Evolutionary conservation across 2,797 vertebrate genomes (phyloP).

Genomic region (Paramormyrops hopkinsi): DNA sequence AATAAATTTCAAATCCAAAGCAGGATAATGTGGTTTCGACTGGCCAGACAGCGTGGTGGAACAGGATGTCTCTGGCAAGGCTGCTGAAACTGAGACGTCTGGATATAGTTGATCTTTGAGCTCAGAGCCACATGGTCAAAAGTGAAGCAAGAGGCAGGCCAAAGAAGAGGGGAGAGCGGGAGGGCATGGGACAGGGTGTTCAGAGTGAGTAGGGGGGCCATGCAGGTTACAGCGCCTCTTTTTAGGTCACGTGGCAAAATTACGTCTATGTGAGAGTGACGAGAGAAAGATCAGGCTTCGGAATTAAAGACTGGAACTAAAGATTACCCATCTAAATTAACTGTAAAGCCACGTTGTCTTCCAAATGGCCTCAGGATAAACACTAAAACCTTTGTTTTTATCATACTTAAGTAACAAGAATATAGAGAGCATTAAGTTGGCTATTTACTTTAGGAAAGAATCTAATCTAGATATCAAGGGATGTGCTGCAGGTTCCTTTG

Average conservation of each 20-base stretch:
- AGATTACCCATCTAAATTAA: slow-evolving; percentile 6
- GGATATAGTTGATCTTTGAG: slow-evolving; percentile 13
- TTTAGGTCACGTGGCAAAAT: neutral
- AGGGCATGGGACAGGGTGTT: neutral
- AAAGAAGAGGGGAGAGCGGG: neutral
- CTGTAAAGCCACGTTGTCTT: slow-evolving; percentile 6
- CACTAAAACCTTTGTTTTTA: slow-evolving; percentile 5
- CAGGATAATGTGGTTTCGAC: neutral
- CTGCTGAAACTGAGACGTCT: neutral
- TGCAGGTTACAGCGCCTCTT: neutral
- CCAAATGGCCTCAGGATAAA: neutral
- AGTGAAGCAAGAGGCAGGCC: neutral
- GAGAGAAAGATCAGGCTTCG: neutral
- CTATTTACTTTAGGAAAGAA: neutral
- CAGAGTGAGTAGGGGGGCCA: neutral
- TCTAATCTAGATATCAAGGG: neutral
- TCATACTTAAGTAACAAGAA: slow-evolving; percentile 4
- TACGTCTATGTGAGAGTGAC: too few species aligned
- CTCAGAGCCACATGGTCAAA: neutral
- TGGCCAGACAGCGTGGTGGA: neutral
- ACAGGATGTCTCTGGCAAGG: neutral
- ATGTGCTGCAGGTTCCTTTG: neutral
- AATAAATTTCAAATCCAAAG: too few species aligned
- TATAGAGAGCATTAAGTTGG: neutral
- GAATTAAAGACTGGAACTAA: neutral